Base-by-base conservation (phyloP, 2,113 vertebrate species). In the Neolamprologus cancellatus region DNA sequence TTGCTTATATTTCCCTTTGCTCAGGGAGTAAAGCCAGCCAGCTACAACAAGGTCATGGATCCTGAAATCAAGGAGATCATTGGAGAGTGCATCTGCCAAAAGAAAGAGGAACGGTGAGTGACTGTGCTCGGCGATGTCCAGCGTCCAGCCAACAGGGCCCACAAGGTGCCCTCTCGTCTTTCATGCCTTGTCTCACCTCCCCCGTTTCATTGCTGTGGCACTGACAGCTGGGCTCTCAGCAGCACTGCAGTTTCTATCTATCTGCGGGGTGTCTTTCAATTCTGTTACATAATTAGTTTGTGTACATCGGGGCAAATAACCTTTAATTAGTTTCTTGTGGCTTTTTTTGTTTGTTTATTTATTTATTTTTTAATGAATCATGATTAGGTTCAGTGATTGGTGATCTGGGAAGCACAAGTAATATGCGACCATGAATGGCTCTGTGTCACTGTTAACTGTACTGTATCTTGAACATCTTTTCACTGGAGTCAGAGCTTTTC, bases 31-130 rank as follows among this genome's bases (percentile, higher is more conserved):
- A 99, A 99, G 93, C 98, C 98, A 30, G 98, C 98, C 93, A 99
- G 98, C 94, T 99, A 97, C 94, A 97, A 98, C 93, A 99, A 98
- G 94, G 97, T 99, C 88, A 95, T 97, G 14, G 97, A 98, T 94
- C 98, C 98, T 76, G 98, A 99, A 97, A 98, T 99, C 91, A 99
- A 98, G 94, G 98, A 99, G 95, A 98, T 99, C 91, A 99, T 99
- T 90, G 98, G 98, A 3, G 98, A 98, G 90, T 99, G 98, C 54
- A 99, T 99, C 95, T 98, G 98, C 95, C 98, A 98, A 96, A 98
- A 98, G 93, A 99, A 98, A 93, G 98, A 98, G 93, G 98, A 98
- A 91, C 97, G 98, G 98, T 99, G 94, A 96, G 97, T 96, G 82
- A 83, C 39, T 86, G 52, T 48, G 46, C 85, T 23, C 25, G 5